These are phyloP conservation scores for Megathymus violae DNA, from an alignment of 1,140 invertebrate genomes.

Conservation along the genomic window DNA sequence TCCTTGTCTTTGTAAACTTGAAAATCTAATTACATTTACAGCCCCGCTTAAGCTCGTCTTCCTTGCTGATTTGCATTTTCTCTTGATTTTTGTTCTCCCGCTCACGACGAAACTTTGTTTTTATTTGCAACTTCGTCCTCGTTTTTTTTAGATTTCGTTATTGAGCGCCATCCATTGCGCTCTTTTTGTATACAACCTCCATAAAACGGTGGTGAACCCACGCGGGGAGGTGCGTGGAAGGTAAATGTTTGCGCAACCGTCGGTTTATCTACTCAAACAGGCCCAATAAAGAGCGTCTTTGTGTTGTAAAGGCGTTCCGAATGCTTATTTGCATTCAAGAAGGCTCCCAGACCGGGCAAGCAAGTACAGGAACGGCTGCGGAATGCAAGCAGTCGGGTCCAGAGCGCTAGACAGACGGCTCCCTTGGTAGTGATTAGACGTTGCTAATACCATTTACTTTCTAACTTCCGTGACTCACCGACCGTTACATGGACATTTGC, in stretches of 20 bases:
- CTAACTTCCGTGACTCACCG: conserved; percentile 75
- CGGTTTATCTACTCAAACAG: conserved; percentile 65
- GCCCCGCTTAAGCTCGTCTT: conserved; percentile 72
- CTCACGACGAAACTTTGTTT: conserved; percentile 59
- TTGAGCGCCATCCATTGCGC: conserved; percentile 28
- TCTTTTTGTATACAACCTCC: conserved; percentile 9
- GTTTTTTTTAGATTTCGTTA: conserved; percentile 38
- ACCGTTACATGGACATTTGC: conserved; percentile 70
- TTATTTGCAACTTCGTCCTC: conserved; percentile 37
- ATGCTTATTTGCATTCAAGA: conserved; percentile 81
- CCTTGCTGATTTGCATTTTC: conserved; percentile 73
- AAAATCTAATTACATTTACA: conserved; percentile 83
- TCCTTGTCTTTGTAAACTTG: conserved; percentile 79
- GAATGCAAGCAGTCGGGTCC: conserved; percentile 53
- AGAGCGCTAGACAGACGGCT: conserved; percentile 68
- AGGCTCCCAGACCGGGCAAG: conserved; percentile 64
- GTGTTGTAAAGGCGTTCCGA: conserved; percentile 76
- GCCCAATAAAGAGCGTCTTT: conserved; percentile 75
- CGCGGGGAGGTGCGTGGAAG: conserved; percentile 53
- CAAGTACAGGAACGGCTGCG: conserved; percentile 61
- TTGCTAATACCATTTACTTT: conserved; percentile 83
- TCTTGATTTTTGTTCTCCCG: conserved; percentile 62
- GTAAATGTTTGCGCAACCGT: conserved; percentile 57
- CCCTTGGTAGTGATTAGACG: conserved; percentile 78
- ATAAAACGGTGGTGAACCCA: conserved; percentile 40